Evolutionary conservation across 2,888 invertebrate genomes (phyloP), one percentile per base, ranked within the genome.

Genomic region (Drosophila ustulata): DNA sequence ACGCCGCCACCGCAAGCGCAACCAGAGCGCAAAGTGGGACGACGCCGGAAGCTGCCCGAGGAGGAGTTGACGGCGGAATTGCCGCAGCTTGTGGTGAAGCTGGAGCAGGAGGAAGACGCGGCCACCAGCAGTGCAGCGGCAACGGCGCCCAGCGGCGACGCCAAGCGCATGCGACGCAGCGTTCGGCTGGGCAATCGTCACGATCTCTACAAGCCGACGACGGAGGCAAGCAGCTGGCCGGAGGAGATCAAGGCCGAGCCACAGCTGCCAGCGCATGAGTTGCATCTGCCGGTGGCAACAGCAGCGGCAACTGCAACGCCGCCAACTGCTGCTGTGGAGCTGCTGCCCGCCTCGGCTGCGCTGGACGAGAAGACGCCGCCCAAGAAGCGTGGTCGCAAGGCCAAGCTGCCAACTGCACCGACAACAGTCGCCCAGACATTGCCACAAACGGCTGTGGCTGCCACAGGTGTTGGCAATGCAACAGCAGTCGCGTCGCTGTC

Each of bases 371-470:
- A 91, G 67, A 90, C 90, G 8, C 90, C 90, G 50, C 92, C 92
- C 5, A 92, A 92, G 51, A 92, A 92, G 51, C 90, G 92, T 3
- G 92, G 92, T 0, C 90, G 92, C 25, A 92, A 92, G 51, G 90
- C 92, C 3, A 91, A 92, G 25, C 8, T 50, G 13, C 50, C 50
- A 11, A 8, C 39, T 26, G 37, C 18, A 41, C 5, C 46, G 13
- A 39, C 51, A 1, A 41, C 53, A 8, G 32, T 37, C 34, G n/a
- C 3, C 5, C 34, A 37, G n/a, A n/a, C 37, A n/a, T 11, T 5
- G 37, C n/a, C n/a, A 37, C 37, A 37, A n/a, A 2, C 41, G 5
- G 32, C 53, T 25, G n/a, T 18, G n/a, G 11, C 4, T 8, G 26
- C 34, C 25, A 28, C 53, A 26, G 13, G 76, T 18, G 18, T 18